Conservation (phyloP, 2,113 vertebrate species). For the Leptobrachium ailaonicum region DNA sequence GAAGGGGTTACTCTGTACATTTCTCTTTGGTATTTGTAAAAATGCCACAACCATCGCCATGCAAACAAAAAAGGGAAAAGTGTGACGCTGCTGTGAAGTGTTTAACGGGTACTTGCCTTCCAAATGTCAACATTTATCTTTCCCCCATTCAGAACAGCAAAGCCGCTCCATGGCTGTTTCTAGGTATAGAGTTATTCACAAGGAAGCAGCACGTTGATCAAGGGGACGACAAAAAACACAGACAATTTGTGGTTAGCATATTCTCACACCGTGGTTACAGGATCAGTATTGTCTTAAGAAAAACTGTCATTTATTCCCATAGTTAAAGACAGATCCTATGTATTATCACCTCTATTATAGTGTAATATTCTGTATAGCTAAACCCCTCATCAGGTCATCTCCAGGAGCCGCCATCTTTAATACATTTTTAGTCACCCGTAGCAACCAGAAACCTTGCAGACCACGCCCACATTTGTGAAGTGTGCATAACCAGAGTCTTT, state of each 20-base stretch:
- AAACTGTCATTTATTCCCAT: too few relatives aligned
- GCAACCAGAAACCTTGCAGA: too few relatives aligned
- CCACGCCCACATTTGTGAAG: too few relatives aligned
- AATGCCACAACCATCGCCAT: conserved; percentile 74
- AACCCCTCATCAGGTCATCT: too few relatives aligned
- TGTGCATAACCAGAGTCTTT: too few relatives aligned
- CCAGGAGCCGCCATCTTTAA: too few relatives aligned
- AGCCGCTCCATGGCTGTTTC: conserved; percentile 98
- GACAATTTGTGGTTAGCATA: conserved; percentile 82
- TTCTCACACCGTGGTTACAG: conserved; percentile 73
- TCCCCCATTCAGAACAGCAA: conserved; percentile 93
- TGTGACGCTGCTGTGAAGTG: conserved; percentile 58
- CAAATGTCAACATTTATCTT: conserved; percentile 99
- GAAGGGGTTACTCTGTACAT: conserved; percentile 54
- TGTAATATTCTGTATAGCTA: too few relatives aligned
- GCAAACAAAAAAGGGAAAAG: conserved; percentile 63
- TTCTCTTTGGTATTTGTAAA: conserved; percentile 57
- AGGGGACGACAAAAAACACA: conserved; percentile 67
- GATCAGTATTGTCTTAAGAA: conserved; percentile 51
- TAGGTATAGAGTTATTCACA: conserved; percentile 83
- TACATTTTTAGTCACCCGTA: too few relatives aligned
- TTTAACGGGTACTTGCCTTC: conserved; percentile 96
- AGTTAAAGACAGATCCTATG: too few relatives aligned
- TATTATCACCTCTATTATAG: too few relatives aligned
- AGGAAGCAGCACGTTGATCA: conserved; percentile 71